Conservation (phyloP, 1,140 invertebrate species). For the Aradophagus sp. region DNA sequence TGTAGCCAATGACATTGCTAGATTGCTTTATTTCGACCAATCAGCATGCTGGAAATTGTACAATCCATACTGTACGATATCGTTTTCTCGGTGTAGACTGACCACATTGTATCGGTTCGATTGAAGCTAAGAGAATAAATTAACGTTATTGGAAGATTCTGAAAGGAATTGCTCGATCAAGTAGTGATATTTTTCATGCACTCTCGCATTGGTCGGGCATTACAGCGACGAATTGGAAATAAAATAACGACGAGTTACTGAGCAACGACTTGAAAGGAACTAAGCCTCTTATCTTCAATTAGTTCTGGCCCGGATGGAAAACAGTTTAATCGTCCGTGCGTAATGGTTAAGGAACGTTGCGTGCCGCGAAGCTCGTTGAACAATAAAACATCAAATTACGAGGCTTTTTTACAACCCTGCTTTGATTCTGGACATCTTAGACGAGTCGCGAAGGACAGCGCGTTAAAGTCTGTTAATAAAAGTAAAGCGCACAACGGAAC, state of each 20-base stretch:
- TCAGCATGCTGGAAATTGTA: too few relatives aligned
- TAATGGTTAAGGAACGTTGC: conserved; percentile 42
- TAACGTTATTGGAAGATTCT: conserved; percentile 30
- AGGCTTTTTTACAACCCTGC: conserved; percentile 43
- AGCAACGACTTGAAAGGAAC: conserved; percentile 53
- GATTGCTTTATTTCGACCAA: too few relatives aligned
- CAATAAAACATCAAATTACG: conserved; percentile 56
- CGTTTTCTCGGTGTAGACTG: too few relatives aligned
- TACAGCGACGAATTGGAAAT: conserved; percentile 50
- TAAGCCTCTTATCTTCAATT: conserved; percentile 59
- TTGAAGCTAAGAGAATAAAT: conserved; percentile 27
- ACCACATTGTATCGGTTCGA: conserved; percentile 12
- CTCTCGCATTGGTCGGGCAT: conserved; percentile 28
- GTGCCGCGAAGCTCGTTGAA: conserved; percentile 39
- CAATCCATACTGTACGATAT: too few relatives aligned
- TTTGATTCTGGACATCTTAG: conserved; percentile 19
- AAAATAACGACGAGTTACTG: conserved; percentile 52
- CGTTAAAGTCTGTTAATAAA: conserved; percentile 41
- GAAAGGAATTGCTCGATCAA: conserved; percentile 15
- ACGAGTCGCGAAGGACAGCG: conserved; percentile 42
- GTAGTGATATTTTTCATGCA: conserved; percentile 50
- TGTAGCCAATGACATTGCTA: too few relatives aligned
- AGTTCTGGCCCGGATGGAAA: conserved; percentile 52
- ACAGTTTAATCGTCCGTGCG: conserved; percentile 54
- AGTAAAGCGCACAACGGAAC: conserved; percentile 33